Conservation (phyloP, 2,888 invertebrate genomes). For the Oeneis ivallda region DNA sequence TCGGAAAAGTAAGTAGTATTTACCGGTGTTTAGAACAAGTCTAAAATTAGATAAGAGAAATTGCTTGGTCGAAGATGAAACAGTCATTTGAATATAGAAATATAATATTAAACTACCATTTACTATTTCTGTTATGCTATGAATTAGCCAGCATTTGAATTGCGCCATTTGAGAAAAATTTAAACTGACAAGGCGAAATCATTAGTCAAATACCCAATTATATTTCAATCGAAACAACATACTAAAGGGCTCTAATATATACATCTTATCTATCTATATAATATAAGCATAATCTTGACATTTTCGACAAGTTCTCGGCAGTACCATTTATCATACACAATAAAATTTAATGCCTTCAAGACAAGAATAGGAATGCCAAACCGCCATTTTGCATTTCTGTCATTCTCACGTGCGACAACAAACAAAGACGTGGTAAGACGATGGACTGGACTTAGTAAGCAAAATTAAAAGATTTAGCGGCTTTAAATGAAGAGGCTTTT, state of each 20-base stretch:
- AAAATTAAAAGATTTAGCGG: too few relatives aligned
- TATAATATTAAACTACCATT: too few relatives aligned
- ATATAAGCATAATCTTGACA: slow-evolving; percentile 22
- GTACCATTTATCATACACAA: slow-evolving; percentile 16
- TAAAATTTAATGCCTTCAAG: not conserved
- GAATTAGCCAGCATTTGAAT: too few relatives aligned
- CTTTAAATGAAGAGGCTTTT: too few relatives aligned
- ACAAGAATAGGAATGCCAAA: too few relatives aligned
- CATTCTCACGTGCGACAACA: too few relatives aligned
- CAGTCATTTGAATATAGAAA: too few relatives aligned
- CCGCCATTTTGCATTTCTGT: too few relatives aligned
- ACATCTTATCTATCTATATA: slow-evolving; percentile 11
- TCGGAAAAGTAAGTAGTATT: not conserved
- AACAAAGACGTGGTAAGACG: too few relatives aligned
- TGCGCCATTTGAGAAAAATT: too few relatives aligned
- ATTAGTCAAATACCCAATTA: slow-evolving; percentile 4
- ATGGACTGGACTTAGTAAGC: too few relatives aligned
- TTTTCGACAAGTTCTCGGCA: slow-evolving; percentile 32
- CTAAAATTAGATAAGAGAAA: not conserved
- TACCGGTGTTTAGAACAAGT: not conserved
- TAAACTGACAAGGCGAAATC: not conserved
- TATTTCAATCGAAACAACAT: slow-evolving; percentile 11
- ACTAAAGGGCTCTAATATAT: slow-evolving; percentile 20
- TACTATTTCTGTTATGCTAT: too few relatives aligned
- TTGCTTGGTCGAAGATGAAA: not conserved